phyloP scores from a whole-genome alignment of 2,113 vertebrate species.

The Gallinago paraguaiae region DNA sequence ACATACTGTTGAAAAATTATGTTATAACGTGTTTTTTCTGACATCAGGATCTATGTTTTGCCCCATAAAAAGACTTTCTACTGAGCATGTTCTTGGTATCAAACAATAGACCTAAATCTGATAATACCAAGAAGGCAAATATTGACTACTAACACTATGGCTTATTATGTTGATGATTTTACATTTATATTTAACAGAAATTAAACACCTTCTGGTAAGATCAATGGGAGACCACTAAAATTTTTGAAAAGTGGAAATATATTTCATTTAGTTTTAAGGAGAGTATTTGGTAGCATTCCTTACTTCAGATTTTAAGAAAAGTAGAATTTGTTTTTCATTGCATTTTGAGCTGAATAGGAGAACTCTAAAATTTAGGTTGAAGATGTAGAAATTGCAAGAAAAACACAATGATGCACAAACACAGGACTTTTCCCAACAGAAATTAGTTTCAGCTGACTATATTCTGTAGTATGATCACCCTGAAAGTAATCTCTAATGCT shows the following conservation, averaged over 20 bases:
- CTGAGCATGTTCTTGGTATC: not conserved
- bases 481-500: not conserved
- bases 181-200: not conserved
- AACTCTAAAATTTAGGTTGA: not conserved
- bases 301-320: not conserved
- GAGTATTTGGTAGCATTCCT: not conserved
- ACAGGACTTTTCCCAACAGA: not conserved
- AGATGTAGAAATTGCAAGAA: not conserved
- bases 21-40: not conserved
- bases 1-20: not conserved
- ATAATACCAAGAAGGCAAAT: not conserved
- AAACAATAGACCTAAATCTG: not conserved
- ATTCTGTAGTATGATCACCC: not conserved
- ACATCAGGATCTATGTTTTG: not conserved
- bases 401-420: not conserved
- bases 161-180: not conserved
- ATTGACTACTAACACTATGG: not conserved
- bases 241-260: not conserved
- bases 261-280: not conserved
- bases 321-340: not conserved
- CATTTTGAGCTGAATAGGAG: not conserved
- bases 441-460: not conserved
- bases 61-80: not conserved
- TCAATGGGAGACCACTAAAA: rapidly evolving
- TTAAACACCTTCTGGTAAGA: not conserved